These are phyloP conservation scores for Drosophila quasianomalipes DNA, from an alignment of 2,888 invertebrate genomes.

Conservation along the genomic window DNA sequence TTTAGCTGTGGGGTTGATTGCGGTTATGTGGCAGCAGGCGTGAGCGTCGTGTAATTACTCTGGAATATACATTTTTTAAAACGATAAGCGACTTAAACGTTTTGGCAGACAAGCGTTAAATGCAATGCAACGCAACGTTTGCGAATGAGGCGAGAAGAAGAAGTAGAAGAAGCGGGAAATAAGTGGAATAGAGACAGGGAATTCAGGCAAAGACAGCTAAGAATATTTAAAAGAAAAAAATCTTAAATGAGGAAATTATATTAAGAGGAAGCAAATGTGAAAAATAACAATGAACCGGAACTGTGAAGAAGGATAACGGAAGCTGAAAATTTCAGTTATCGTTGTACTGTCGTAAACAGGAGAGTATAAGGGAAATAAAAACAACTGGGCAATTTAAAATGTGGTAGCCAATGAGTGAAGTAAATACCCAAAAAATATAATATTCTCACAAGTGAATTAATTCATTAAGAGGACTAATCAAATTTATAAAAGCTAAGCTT, in stretches of 20 bases:
- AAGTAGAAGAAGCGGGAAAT: neutral
- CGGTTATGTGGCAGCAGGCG: slow-evolving; percentile 3
- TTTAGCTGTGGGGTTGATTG: neutral
- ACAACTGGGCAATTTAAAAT: neutral
- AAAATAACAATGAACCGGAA: neutral
- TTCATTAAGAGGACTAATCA: neutral
- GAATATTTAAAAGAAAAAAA: neutral
- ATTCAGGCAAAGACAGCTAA: neutral
- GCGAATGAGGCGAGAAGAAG: neutral
- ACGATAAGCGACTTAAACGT: neutral
- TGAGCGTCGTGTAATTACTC: slow-evolving; percentile 22
- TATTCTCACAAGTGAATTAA: neutral
- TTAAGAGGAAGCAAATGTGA: neutral
- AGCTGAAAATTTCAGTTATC: neutral
- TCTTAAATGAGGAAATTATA: neutral
- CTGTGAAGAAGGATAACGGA: neutral
- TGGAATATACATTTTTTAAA: neutral
- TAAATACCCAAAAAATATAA: neutral
- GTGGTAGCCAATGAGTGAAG: neutral
- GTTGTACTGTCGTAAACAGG: fast-evolving
- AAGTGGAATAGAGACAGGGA: neutral
- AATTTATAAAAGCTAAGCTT: neutral
- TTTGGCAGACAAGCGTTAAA: neutral
- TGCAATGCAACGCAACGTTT: neutral
- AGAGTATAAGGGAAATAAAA: neutral